Evolutionary conservation across 2,888 invertebrate species (phyloP), one percentile per base, ranked within the genome.

Genomic region (Margaritifera margaritifera): DNA sequence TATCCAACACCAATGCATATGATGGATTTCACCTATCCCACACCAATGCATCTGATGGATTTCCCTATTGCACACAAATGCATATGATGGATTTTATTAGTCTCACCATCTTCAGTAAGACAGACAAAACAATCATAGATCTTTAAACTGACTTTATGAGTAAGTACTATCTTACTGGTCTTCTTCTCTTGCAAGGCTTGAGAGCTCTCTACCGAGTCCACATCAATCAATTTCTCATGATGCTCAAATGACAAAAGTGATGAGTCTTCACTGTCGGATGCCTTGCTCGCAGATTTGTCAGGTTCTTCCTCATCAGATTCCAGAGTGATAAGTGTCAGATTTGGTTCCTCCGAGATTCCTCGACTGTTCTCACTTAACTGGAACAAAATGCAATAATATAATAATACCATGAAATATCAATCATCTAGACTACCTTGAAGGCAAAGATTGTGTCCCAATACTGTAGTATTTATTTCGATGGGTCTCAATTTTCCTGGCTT

Each of bases 201-300:
- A 5, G 73, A 74, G 6, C 19, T 52, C n/a, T 61, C 62, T 0
- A 51, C 52, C 1, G 68, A 71, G 25, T 77, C 77, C 11, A 65
- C 25, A 19, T 31, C 56, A 22, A 69, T 71, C 6, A 74, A 77
- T 58, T 71, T 71, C 60, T 81, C 81, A 59, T 81, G 81, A 60
- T 79, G 77, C 67, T 81, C 81, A 60, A 81, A 81, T 11, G 81
- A 81, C 71, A 72, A 65, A 18, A 80, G 72, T 15, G 81, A 42
- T 42, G 42, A 81, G 57, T 81, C 76, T n/a, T 66, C 27, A 59
- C 71, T 69, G 51, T 77, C 75, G 1, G 71, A 72, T 6, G 71
- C 24, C 8, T 72, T 42, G 42, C 11, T 1, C 11, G 42, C 11
- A 42, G 11, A 42, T 42, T 42, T 42, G 11, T 42, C 42, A 11